phyloP scores from a whole-genome alignment of 1,140 invertebrate genomes.

The Caenorhabditis inopinata region DNA sequence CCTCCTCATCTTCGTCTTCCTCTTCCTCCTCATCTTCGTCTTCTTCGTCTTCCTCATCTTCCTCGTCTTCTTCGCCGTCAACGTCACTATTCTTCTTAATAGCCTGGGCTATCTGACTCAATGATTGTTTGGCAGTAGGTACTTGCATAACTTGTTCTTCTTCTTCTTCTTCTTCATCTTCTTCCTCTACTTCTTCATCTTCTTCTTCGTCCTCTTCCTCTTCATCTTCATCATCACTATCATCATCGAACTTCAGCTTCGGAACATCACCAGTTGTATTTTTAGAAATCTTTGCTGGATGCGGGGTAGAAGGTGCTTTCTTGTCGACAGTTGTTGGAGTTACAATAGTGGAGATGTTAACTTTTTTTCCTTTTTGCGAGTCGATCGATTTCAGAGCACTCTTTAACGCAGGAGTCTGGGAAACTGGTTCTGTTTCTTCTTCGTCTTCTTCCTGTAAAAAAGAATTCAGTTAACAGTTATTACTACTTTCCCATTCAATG shows the following conservation, averaged over 20 bases:
- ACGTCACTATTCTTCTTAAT: not conserved
- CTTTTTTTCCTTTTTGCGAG: slow-evolving; percentile 15
- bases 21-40: slow-evolving; percentile 36
- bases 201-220: slow-evolving; percentile 44
- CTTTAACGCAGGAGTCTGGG: not conserved
- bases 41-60: slow-evolving; percentile 23
- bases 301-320: slow-evolving; percentile 44
- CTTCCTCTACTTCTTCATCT: slow-evolving; percentile 35
- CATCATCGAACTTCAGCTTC: slow-evolving; percentile 43
- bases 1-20: slow-evolving; percentile 25
- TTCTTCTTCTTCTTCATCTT: slow-evolving; percentile 17
- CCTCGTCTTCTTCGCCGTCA: slow-evolving; percentile 9
- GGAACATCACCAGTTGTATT: not conserved
- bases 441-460: slow-evolving; percentile 28
- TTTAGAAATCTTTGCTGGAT: slow-evolving; percentile 11
- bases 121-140: not conserved
- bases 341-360: slow-evolving; percentile 15
- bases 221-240: slow-evolving; percentile 40
- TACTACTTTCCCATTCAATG: too few relatives aligned
- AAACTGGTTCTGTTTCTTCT: slow-evolving; percentile 10
- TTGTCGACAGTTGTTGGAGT: slow-evolving; percentile 41
- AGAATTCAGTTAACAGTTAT: not conserved
- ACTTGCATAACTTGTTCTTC: not conserved
- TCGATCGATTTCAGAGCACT: not conserved
- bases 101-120: not conserved